Percentiles rank a stretch among this genome's conserved stretches.
phyloP scores from a whole-genome alignment of 2,113 vertebrate genomes.

The Vulpes ferrilata region DNA sequence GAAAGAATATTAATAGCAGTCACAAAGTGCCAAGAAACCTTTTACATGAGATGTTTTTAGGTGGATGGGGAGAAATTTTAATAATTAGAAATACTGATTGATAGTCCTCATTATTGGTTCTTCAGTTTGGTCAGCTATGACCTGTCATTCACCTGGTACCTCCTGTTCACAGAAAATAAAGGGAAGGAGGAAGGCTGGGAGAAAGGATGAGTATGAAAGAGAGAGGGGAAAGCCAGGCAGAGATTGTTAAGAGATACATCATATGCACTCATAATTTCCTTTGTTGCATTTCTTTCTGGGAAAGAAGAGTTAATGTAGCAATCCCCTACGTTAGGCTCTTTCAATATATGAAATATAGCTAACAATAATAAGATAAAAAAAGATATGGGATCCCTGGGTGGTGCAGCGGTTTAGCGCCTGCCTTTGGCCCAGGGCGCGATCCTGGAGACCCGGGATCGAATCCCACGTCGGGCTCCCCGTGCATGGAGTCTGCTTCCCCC shows the following conservation, averaged over 20 bases:
- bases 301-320: neutral
- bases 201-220: too few species aligned
- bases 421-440: too few species aligned
- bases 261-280: neutral
- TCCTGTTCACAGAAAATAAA: neutral
- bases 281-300: neutral
- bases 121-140: conserved; percentile 58
- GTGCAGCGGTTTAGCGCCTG: too few species aligned
- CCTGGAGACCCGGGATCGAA: too few species aligned
- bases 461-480: too few species aligned
- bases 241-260: neutral
- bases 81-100: conserved; percentile 63
- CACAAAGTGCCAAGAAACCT: conserved; percentile 72
- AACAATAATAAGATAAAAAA: conserved; percentile 37
- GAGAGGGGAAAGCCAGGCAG: neutral
- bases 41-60: conserved; percentile 78
- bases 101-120: conserved; percentile 29
- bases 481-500: too few species aligned
- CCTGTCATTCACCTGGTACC: neutral
- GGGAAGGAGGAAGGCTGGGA: neutral
- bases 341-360: neutral
- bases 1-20: conserved; percentile 67
- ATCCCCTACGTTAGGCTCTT: neutral
- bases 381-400: neutral
- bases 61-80: conserved; percentile 75